Conservation (phyloP, 2,113 vertebrate species). For the Salvelinus namaycush region DNA sequence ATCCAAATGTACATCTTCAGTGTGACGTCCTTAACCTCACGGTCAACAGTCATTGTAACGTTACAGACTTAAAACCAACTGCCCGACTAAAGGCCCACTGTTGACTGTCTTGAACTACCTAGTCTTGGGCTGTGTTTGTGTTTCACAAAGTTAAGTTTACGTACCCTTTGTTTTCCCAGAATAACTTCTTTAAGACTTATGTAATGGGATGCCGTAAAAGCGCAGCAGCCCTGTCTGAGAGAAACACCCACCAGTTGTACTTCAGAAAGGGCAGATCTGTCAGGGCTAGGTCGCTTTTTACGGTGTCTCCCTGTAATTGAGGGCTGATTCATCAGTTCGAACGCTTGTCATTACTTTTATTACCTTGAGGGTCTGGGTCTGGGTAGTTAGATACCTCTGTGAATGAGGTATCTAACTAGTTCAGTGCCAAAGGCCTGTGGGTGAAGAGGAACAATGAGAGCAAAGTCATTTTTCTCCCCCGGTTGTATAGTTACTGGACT, state of each 20-base stretch:
- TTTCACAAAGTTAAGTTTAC: constrained; percentile 31
- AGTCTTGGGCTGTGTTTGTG: constrained; percentile 27
- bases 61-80: neutral
- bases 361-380: constrained; percentile 4
- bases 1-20: constrained; percentile 9
- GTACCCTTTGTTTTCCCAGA: constrained; percentile 20
- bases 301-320: constrained; percentile 8
- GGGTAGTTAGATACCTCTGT: constrained; percentile 4
- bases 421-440: constrained; percentile 20
- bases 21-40: constrained; percentile 6
- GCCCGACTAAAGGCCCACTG: neutral
- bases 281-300: constrained; percentile 10
- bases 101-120: constrained; percentile 20
- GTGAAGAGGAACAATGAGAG: constrained; percentile 30
- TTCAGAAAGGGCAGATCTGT: constrained; percentile 3
- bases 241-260: neutral
- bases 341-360: constrained; percentile 25
- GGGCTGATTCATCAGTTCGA: constrained; percentile 28
- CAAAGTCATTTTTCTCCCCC: constrained; percentile 34
- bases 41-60: constrained; percentile 2
- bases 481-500: constrained; percentile 19
- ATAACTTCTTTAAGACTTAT: constrained; percentile 9
- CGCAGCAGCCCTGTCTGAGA: constrained; percentile 11
- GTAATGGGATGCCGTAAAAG: constrained; percentile 16
- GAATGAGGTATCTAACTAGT: neutral